A percentile compares a stretch with the other conserved stretches of the same genome.
Evolutionary conservation across 1,140 invertebrate genomes (phyloP).

Genomic region (Drosophila nannoptera): DNA sequence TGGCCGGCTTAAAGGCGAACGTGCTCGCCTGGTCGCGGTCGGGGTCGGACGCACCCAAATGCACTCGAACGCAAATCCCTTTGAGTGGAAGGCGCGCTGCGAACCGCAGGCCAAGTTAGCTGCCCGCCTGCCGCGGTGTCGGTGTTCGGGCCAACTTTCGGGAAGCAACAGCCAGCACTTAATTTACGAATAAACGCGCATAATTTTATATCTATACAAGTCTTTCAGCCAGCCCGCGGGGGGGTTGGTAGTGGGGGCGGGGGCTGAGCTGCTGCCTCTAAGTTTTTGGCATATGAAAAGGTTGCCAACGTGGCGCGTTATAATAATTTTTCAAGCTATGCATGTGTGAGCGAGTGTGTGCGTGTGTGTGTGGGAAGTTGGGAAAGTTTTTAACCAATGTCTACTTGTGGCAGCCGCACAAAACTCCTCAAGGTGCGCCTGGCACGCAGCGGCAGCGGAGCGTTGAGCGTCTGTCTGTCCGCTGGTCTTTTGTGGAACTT

Average conservation of each 20-base stretch:
- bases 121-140: conserved; percentile 14
- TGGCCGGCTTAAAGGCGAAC: conserved; percentile 1
- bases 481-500: conserved; percentile 74
- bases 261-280: conserved; percentile 38
- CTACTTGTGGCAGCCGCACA: conserved; percentile 60
- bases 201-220: conserved; percentile 74
- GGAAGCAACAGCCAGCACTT: conserved; percentile 73
- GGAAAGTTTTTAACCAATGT: conserved; percentile 76
- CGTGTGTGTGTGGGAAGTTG: conserved; percentile 50
- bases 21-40: neutral
- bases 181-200: conserved; percentile 77
- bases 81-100: conserved; percentile 40
- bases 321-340: conserved; percentile 73
- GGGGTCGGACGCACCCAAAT: conserved; percentile 33
- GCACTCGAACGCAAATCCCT: conserved; percentile 47
- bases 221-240: conserved; percentile 15
- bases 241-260: neutral
- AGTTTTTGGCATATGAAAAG: conserved; percentile 77
- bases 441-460: conserved; percentile 55
- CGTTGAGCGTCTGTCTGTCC: conserved; percentile 61
- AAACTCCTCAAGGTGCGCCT: conserved; percentile 69
- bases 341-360: conserved; percentile 27
- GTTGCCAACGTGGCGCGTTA: conserved; percentile 76
- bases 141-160: conserved; percentile 38
- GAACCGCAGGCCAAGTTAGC: conserved; percentile 51